Percentiles rank a stretch among this genome's conserved stretches.
Evolutionary conservation across 2,797 vertebrate species (phyloP).

Genomic region (Chelmon rostratus): DNA sequence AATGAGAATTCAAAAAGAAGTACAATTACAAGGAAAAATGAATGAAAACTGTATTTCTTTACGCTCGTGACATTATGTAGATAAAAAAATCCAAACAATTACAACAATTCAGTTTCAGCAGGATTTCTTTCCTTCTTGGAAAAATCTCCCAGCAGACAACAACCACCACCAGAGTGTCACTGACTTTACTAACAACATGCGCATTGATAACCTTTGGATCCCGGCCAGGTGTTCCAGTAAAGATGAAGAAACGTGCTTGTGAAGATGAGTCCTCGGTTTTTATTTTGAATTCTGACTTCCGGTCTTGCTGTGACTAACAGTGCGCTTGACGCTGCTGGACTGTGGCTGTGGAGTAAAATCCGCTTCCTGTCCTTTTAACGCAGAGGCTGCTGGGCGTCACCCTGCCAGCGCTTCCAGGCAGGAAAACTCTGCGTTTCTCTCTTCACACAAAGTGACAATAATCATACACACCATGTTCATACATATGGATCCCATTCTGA

Average conservation of each 20-base stretch:
- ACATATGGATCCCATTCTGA: not conserved
- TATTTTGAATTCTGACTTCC: slow-evolving; percentile 47
- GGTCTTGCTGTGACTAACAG: not conserved
- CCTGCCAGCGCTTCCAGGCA: slow-evolving; percentile 41
- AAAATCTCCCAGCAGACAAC: too few species aligned
- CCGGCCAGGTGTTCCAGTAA: too few species aligned
- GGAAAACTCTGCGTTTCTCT: slow-evolving; percentile 1
- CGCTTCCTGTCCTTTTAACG: slow-evolving; percentile 84
- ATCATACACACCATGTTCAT: not conserved
- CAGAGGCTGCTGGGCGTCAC: slow-evolving; percentile 80
- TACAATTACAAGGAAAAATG: too few species aligned
- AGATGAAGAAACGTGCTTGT: too few species aligned
- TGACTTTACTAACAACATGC: too few species aligned
- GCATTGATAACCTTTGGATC: too few species aligned
- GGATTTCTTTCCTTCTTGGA: not conserved
- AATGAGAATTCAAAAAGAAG: not conserved
- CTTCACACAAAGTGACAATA: too few species aligned
- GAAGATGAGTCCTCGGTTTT: slow-evolving; percentile 20
- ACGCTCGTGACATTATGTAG: not conserved
- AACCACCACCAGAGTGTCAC: too few species aligned
- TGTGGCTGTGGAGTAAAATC: slow-evolving; percentile 60
- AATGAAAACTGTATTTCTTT: too few species aligned
- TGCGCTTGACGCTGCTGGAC: slow-evolving; percentile 17
- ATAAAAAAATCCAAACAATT: not conserved
- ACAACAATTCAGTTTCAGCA: not conserved